A percentile compares a stretch with the other conserved stretches of the same genome.
Conservation (phyloP, 2,888 invertebrate genomes). For the Caenorhabditis japonica region DNA sequence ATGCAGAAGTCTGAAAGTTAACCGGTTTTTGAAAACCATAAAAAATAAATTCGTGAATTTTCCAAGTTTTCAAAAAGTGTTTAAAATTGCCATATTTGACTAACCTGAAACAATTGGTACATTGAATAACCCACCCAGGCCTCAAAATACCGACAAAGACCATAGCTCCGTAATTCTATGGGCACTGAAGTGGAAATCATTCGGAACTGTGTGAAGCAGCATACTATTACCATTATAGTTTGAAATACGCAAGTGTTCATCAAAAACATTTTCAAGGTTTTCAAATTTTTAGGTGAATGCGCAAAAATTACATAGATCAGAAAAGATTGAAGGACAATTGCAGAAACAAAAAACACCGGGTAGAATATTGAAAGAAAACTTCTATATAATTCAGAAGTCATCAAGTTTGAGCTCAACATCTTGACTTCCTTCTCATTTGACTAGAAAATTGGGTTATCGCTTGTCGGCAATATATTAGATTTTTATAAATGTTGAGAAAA, state of each 20-base stretch:
- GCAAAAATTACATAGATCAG: constrained; percentile 6
- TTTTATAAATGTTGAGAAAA: too few relatives aligned
- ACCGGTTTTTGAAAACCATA: too few relatives aligned
- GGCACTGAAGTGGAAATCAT: constrained; percentile 16
- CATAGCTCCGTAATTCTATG: constrained; percentile 35
- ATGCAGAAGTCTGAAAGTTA: too few relatives aligned
- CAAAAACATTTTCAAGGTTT: constrained; percentile 10
- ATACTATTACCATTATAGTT: constrained; percentile 10
- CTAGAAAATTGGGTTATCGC: too few relatives aligned
- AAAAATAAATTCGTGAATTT: too few relatives aligned
- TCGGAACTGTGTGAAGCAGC: constrained; percentile 21
- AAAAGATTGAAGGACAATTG: constrained; percentile 14
- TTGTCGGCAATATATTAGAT: too few relatives aligned
- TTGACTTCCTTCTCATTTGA: too few relatives aligned
- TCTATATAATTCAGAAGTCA: constrained; percentile 16
- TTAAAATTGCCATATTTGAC: too few relatives aligned
- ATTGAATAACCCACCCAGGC: constrained; percentile 18
- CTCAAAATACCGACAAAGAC: constrained; percentile 7
- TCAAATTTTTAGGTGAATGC: constrained; percentile 17
- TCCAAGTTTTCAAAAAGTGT: too few relatives aligned
- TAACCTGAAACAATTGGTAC: constrained; percentile 28
- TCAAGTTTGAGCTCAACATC: too few relatives aligned
- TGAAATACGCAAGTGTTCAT: constrained; percentile 24
- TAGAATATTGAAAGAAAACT: not conserved
- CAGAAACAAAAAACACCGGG: constrained; percentile 3